A percentile compares a stretch with the other conserved stretches of the same genome.
phyloP scores from a whole-genome alignment of 1,140 invertebrate species.

The Drosophila kikkawai region DNA sequence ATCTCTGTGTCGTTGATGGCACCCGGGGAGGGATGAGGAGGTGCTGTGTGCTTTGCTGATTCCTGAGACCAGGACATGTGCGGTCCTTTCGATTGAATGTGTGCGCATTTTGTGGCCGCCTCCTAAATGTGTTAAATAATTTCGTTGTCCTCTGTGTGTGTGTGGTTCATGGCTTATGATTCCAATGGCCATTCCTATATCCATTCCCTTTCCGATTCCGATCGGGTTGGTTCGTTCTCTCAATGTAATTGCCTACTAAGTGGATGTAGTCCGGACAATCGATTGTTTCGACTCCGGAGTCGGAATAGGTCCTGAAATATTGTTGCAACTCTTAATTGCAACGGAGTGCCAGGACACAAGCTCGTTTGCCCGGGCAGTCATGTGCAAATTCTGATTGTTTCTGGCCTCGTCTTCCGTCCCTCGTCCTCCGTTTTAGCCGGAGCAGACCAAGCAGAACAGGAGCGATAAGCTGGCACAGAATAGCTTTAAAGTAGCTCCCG shows the following conservation, averaged over 20 bases:
- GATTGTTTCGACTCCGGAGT: slow-evolving; percentile 31
- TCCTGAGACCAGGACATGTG: slow-evolving; percentile 23
- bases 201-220: slow-evolving; percentile 16
- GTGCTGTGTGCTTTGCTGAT: not conserved
- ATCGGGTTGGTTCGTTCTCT: slow-evolving; percentile 15
- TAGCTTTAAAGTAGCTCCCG: slow-evolving; percentile 10
- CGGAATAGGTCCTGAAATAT: slow-evolving; percentile 27
- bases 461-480: slow-evolving; percentile 26
- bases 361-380: slow-evolving; percentile 34
- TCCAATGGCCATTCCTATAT: not conserved
- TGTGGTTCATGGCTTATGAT: slow-evolving; percentile 43
- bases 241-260: slow-evolving; percentile 58
- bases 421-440: slow-evolving; percentile 9
- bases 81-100: slow-evolving; percentile 53
- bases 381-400: slow-evolving; percentile 52
- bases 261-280: slow-evolving; percentile 28
- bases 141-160: slow-evolving; percentile 14
- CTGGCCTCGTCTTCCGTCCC: not conserved
- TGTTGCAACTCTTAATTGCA: slow-evolving; percentile 52
- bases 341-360: slow-evolving; percentile 12
- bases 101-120: slow-evolving; percentile 52
- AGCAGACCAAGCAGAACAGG: slow-evolving; percentile 48
- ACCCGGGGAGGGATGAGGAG: slow-evolving; percentile 6
- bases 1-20: slow-evolving; percentile 55
- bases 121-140: slow-evolving; percentile 44